phyloP scores from a whole-genome alignment of 2,888 invertebrate genomes.

The Spialia ferax region DNA sequence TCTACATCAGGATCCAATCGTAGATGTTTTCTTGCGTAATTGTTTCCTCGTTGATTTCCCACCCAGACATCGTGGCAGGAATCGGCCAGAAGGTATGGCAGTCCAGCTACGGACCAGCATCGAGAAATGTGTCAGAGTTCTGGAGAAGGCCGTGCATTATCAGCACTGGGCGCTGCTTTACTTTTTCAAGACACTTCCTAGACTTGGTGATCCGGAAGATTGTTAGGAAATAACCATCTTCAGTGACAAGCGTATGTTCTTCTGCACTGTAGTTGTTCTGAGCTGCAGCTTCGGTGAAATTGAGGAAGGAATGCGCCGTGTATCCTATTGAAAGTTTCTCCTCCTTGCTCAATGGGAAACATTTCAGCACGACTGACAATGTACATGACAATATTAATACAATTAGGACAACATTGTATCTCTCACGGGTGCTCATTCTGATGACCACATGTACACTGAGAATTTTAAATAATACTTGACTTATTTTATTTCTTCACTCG shows the following conservation, averaged over 20 bases:
- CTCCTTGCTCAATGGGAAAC: slow-evolving; percentile 13
- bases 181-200: slow-evolving; percentile 52
- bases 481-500: no score
- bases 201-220: slow-evolving; percentile 60
- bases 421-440: neutral
- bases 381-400: neutral
- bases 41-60: slow-evolving; percentile 63
- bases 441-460: neutral
- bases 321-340: neutral
- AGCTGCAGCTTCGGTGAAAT: slow-evolving; percentile 59
- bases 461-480: no score
- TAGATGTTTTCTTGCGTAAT: slow-evolving; percentile 85
- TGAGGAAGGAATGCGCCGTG: slow-evolving; percentile 43
- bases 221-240: slow-evolving; percentile 68
- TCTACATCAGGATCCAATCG: slow-evolving; percentile 63
- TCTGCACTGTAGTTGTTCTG: slow-evolving; percentile 53
- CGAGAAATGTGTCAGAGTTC: slow-evolving; percentile 66
- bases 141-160: slow-evolving; percentile 71
- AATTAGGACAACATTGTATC: neutral
- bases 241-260: slow-evolving; percentile 63
- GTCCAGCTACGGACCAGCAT: slow-evolving; percentile 63
- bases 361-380: slow-evolving; percentile 4
- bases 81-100: slow-evolving; percentile 55
- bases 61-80: slow-evolving; percentile 60
- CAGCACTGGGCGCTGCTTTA: slow-evolving; percentile 57